Evolutionary conservation across 53 echinoderm and acorn worm genomes (phyloP), one percentile per base, ranked within the genome.

Genomic region (Antedon mediterranea): DNA sequence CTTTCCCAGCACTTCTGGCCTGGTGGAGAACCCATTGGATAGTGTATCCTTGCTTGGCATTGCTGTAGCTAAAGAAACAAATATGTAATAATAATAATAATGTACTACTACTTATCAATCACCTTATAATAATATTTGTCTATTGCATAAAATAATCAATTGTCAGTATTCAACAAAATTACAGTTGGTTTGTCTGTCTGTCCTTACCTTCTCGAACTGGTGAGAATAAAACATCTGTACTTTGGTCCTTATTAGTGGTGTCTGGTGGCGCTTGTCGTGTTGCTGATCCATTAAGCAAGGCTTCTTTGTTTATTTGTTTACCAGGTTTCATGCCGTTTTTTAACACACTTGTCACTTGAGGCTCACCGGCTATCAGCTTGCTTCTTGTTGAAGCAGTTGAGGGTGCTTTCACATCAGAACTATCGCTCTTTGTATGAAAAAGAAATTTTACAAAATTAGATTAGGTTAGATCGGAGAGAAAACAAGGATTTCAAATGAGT

Each of bases 151-250:
- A 37, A 37, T 4, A 37, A 37, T 6, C 37, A 37, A 37, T n/a
- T n/a, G n/a, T n/a, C n/a, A n/a, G n/a, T n/a, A n/a, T n/a, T n/a
- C n/a, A 11, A 37, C 4, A 37, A 37, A 11, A 11, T 37, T 37
- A 6, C 4, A 4, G 41, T 5, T 33, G 73, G 73, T 3, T 37
- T 33, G 78, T 78, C 37, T 34, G 20, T 33, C 41, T 34, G 20
- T 34, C 23, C 77, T 28, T 80, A 93, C 93, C 90, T 33, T 93
- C 93, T 84, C 90, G 85, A 20, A 93, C 71, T 33, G 93, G 93
- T 70, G 93, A 93, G 23, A 93, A 57, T 57, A 57, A 85, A 31
- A 90, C 82, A 43, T 85, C 91, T 72, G 83, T 77, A 29, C 84
- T 93, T 28, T 90, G 90, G 43, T 84, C 82, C 32, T 90, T 87